Base-by-base conservation (phyloP, 2,797 vertebrate genomes). In the Cryptoblepharus egeriae region DNA sequence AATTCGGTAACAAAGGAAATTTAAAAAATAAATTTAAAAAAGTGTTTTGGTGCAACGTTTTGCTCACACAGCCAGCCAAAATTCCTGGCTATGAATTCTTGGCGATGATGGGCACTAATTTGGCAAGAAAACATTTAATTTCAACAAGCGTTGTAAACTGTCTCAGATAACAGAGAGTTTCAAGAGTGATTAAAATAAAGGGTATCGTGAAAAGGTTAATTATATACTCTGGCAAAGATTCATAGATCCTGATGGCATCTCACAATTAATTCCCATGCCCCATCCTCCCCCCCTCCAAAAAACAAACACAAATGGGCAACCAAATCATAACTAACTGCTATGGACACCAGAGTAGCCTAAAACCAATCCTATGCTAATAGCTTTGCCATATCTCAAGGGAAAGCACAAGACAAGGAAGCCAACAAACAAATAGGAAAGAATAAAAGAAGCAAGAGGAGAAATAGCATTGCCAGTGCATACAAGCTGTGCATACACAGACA, bases 91-190 rank as follows among this genome's bases (percentile, higher is more conserved):
- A 15, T 52, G 49, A 52, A 64, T 78, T 63, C 68, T 68, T 78
- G 81, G 81, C 75, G 30, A 30, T 20, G 37, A 1, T 57, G 35
- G 28, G 49, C 49, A 61, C 49, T 71, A 57, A 42, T 78, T 78
- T 83, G 73, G 75, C 75, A 65, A 42, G 2, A 32, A 10, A 65
- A 32, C 16, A 11, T 42, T n/a, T 58, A 16, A 78, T 72, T 78
- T 55, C 75, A 57, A 63, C 12, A n/a, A 69, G 28, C n/a, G 57
- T 77, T 78, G 58, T 69, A 83, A 78, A 78, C 4, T 39, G 35
- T 71, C 45, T 72, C 35, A 18, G 13, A 77, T 64, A 83, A 77
- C 45, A 72, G 20, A 39, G 42, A 22, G 28, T 55, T 83, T 83
- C 68, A 70, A 28, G 7, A 58, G 26, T 18, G 18, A 32, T 65